phyloP scores from a whole-genome alignment of 2,113 vertebrate genomes.

The Syngnathus typhle region DNA sequence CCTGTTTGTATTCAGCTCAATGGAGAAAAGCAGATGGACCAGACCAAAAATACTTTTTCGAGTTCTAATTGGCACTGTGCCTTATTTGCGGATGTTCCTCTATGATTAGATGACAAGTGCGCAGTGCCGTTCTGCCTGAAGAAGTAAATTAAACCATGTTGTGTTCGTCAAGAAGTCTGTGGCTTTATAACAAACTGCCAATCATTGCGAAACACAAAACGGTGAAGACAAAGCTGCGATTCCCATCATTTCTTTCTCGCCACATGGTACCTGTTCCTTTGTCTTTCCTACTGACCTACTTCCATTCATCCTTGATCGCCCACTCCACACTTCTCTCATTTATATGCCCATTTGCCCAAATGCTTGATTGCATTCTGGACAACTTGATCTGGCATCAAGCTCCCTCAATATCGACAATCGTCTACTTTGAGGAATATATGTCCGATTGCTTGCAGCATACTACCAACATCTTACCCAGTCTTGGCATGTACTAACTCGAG shows the following conservation, averaged over 20 bases:
- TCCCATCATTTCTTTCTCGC: neutral
- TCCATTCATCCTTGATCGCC: constrained; percentile 44
- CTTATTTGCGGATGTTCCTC: constrained; percentile 8
- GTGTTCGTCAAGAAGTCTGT: constrained; percentile 53
- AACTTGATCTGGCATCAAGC: constrained; percentile 13
- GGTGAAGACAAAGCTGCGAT: constrained; percentile 1
- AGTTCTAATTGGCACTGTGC: constrained; percentile 12
- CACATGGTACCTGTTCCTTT: constrained; percentile 2
- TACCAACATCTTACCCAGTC: neutral
- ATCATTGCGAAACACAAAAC: constrained; percentile 31
- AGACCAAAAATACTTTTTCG: neutral
- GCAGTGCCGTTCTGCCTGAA: constrained; percentile 25
- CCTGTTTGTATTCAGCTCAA: neutral
- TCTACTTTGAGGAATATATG: too few species aligned
- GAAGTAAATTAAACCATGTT: constrained; percentile 53
- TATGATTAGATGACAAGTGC: constrained; percentile 31
- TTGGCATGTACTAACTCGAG: neutral
- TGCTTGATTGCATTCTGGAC: constrained; percentile 31
- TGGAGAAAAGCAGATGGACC: neutral
- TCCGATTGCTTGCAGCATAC: neutral
- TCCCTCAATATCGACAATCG: neutral
- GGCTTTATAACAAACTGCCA: constrained; percentile 53
- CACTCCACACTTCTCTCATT: constrained; percentile 14
- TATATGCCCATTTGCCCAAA: constrained; percentile 16
- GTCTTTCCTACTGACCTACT: constrained; percentile 57